Conservation (phyloP, 2,113 vertebrate genomes). For the Crypturellus undulatus region DNA sequence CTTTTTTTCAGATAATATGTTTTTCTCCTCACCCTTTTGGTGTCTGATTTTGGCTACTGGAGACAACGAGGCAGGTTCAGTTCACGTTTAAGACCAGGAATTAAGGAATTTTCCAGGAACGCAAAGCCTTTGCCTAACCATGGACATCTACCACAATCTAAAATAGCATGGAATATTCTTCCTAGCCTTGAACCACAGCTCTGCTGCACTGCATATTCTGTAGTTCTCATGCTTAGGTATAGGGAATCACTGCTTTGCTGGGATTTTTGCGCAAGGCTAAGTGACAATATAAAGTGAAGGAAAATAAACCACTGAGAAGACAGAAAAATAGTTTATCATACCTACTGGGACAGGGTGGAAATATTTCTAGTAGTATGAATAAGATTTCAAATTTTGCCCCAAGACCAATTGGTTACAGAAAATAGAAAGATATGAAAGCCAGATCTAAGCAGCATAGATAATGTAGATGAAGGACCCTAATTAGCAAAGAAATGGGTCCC, state of each 20-base stretch:
- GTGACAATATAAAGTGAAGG: neutral
- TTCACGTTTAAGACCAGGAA: too few relatives aligned
- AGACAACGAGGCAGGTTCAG: too few relatives aligned
- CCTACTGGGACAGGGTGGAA: neutral
- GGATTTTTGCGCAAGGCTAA: neutral
- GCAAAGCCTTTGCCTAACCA: neutral
- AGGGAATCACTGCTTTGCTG: neutral
- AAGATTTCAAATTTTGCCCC: neutral
- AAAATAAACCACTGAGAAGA: neutral
- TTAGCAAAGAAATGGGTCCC: neutral
- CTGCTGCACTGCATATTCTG: neutral
- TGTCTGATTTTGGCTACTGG: too few relatives aligned
- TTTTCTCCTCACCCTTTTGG: neutral
- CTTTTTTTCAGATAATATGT: rapidly evolving
- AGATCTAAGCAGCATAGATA: neutral
- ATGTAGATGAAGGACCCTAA: neutral
- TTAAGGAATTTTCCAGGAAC: too few relatives aligned
- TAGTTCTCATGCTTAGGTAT: neutral
- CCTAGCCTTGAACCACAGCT: neutral
- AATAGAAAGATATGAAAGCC: neutral
- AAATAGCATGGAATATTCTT: neutral
- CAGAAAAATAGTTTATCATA: neutral
- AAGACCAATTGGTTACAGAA: neutral
- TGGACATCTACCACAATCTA: rapidly evolving
- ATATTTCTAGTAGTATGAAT: neutral